These are phyloP conservation scores for Melinopterus prodromus DNA, from an alignment of 2,888 invertebrate genomes.

Conservation along the genomic window DNA sequence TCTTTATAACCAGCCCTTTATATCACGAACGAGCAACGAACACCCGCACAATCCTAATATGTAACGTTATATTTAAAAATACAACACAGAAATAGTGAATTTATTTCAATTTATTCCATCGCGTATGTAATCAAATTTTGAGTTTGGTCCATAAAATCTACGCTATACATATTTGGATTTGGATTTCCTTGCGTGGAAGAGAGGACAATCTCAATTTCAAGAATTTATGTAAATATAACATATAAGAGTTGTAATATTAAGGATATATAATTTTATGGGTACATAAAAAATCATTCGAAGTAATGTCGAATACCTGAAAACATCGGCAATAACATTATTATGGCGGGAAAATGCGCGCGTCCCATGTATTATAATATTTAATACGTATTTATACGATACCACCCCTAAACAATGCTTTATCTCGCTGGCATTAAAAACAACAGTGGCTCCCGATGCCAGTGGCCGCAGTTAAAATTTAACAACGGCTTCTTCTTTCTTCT, in stretches of 20 bases:
- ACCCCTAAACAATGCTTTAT: constrained; percentile 5
- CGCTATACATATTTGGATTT: too few relatives aligned
- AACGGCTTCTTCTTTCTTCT: too few relatives aligned
- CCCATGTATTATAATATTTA: too few relatives aligned
- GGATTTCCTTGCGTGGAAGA: too few relatives aligned
- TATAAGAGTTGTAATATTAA: constrained; percentile 15
- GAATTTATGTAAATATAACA: constrained; percentile 22
- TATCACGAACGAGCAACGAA: neutral
- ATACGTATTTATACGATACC: too few relatives aligned
- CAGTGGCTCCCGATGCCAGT: too few relatives aligned
- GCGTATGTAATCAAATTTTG: too few relatives aligned
- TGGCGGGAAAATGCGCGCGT: neutral
- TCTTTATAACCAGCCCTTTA: neutral
- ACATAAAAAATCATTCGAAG: constrained; percentile 14
- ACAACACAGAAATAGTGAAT: too few relatives aligned
- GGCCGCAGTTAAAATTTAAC: too few relatives aligned
- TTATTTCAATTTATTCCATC: too few relatives aligned
- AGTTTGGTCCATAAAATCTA: too few relatives aligned
- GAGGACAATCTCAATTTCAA: neutral
- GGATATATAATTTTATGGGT: constrained; percentile 19
- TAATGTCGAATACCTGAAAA: constrained; percentile 24
- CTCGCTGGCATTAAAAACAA: neutral
- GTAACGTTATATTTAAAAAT: neutral
- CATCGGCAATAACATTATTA: constrained; percentile 26
- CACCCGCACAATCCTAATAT: neutral